phyloP scores from a whole-genome alignment of 2,113 vertebrate species.

The Amphilophus citrinellus region DNA sequence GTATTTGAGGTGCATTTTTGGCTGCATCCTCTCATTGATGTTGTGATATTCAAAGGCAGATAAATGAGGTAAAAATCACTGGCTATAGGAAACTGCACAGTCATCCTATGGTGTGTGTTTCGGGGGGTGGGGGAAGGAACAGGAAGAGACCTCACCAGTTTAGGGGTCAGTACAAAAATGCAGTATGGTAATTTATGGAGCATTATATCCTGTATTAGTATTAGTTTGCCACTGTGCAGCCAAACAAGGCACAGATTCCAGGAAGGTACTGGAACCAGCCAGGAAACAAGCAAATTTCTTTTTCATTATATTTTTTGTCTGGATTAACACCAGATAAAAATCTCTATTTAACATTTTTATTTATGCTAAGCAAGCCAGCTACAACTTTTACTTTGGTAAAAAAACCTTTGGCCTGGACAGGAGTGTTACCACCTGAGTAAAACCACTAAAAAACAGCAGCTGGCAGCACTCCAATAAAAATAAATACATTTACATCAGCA shows the following conservation, averaged over 20 bases:
- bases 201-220: not conserved
- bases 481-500: conserved; percentile 52
- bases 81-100: no score
- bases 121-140: no score
- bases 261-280: not conserved
- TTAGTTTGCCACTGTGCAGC: not conserved
- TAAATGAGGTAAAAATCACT: no score
- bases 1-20: not conserved
- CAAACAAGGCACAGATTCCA: not conserved
- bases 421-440: conserved; percentile 8
- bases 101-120: no score
- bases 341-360: not conserved
- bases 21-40: not conserved
- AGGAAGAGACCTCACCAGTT: not conserved
- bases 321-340: not conserved
- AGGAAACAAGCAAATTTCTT: not conserved
- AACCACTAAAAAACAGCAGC: conserved; percentile 24
- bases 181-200: not conserved
- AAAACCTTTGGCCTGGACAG: conserved; percentile 6
- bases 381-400: not conserved
- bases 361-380: not conserved
- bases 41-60: no score
- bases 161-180: not conserved
- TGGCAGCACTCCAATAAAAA: conserved; percentile 32
- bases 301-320: not conserved